Evolutionary conservation across 2,113 vertebrate genomes (phyloP).

Genomic region (Nanger granti): DNA sequence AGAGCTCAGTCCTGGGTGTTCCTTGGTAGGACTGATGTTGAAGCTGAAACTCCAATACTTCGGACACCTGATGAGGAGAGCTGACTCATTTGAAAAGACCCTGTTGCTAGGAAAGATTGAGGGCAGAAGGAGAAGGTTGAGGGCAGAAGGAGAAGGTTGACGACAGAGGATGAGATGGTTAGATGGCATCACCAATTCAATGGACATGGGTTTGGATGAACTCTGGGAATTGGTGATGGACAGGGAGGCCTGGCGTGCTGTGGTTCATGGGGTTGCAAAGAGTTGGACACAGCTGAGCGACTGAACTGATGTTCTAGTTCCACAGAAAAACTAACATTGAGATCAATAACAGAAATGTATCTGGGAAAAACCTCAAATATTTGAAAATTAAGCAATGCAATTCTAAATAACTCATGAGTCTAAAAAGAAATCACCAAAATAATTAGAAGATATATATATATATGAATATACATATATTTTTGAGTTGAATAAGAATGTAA

Average conservation of each 20-base stretch:
- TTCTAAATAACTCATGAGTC: not conserved
- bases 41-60: not conserved
- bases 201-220: not conserved
- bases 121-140: not conserved
- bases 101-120: not conserved
- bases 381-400: not conserved
- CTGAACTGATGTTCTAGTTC: not conserved
- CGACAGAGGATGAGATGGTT: not conserved
- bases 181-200: not conserved
- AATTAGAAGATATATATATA: not conserved
- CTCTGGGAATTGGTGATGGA: not conserved
- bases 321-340: not conserved
- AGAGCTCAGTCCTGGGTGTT: not conserved
- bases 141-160: not conserved
- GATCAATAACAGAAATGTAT: not conserved
- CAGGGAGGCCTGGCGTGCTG: not conserved
- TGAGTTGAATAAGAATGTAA: not conserved
- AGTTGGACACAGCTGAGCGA: accelerated
- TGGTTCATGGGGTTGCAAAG: not conserved
- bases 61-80: not conserved
- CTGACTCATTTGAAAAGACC: not conserved
- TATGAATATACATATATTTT: not conserved
- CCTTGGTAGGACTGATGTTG: not conserved
- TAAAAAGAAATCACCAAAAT: not conserved
- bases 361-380: not conserved